phyloP scores from a whole-genome alignment of 1,140 invertebrate genomes.

The Thalassaphorura encarpata region DNA sequence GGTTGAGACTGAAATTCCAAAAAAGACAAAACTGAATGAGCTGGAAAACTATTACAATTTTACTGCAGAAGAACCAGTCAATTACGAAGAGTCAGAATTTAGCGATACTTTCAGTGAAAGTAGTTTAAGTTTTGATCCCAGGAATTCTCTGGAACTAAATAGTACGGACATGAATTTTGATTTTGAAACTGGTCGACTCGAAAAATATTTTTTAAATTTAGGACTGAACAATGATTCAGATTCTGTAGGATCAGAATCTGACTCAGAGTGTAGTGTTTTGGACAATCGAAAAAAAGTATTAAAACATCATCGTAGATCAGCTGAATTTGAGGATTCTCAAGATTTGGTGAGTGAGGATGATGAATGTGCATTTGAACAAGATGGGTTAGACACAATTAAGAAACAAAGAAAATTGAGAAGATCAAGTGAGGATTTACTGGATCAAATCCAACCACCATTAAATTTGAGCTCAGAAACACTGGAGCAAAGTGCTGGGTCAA shows the following conservation, averaged over 20 bases:
- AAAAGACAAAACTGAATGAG: constrained; percentile 43
- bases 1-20: constrained; percentile 48
- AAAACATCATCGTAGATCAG: constrained; percentile 29
- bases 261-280: constrained; percentile 20
- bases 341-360: constrained; percentile 25
- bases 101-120: constrained; percentile 64
- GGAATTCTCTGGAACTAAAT: constrained; percentile 42
- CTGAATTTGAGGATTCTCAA: constrained; percentile 25
- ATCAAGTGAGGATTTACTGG: constrained; percentile 18
- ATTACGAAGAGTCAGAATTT: constrained; percentile 39
- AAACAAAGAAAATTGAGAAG: constrained; percentile 16
- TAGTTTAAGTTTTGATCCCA: constrained; percentile 48
- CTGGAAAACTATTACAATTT: constrained; percentile 87
- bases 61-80: constrained; percentile 34
- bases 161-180: constrained; percentile 50
- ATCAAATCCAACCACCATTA: constrained; percentile 5
- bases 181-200: constrained; percentile 67
- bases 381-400: constrained; percentile 32
- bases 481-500: not conserved
- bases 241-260: constrained; percentile 27
- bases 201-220: constrained; percentile 71
- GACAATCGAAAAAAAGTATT: constrained; percentile 30
- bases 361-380: constrained; percentile 26
- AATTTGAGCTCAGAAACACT: not conserved
- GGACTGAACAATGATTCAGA: constrained; percentile 21